Base-by-base conservation (phyloP, 2,113 vertebrate genomes). In the Myrmophylax atrothorax region DNA sequence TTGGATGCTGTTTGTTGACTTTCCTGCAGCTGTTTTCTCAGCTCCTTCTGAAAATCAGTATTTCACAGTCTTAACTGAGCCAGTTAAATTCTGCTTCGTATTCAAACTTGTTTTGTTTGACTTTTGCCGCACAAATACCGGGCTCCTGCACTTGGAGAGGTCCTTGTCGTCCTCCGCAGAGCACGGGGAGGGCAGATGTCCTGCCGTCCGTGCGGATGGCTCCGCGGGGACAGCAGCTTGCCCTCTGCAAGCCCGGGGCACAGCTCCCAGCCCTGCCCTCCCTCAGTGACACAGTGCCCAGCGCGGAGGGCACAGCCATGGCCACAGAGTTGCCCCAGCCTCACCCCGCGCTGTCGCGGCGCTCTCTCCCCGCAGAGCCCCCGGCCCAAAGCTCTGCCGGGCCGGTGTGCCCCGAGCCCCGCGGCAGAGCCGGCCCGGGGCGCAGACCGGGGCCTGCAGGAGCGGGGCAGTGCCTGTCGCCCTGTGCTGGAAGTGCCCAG, bases 91-190 rank as follows among this genome's bases (percentile, higher is more conserved):
- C 20, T 53, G 33, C 8, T 64, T 9, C 22, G 63, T 55, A 37
- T 63, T 16, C 26, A 46, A 23, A 46, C 5, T 52, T 40, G 10
- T 29, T 64, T 28, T 14, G 20, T 59, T 58, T 74, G 46, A 25
- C 38, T 67, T 77, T 60, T 46, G 42, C 37, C 35, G 60, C 44
- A 29, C 22, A 47, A 24, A 20, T 50, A 35, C 56, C 3, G 0
- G 25, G 33, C 12, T 44, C 26, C 19, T 53, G 47, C 10, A 14
- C 33, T 55, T 2, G 2, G 22, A 18, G 26, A 26, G 28, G 13
- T 28, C 23, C 14, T 31, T 1, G 0, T 13, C 0, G 4, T 44
- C 20, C 33, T 31, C 10, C 31, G 56, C 47, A 33, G 20, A 63
- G 58, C 17, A 6, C 1, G 3, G 1, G 40, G 26, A 26, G 22